Percentiles rank a stretch among this genome's conserved stretches.
Evolutionary conservation across 2,888 invertebrate genomes (phyloP).

Genomic region (Epistrophe eligans): DNA sequence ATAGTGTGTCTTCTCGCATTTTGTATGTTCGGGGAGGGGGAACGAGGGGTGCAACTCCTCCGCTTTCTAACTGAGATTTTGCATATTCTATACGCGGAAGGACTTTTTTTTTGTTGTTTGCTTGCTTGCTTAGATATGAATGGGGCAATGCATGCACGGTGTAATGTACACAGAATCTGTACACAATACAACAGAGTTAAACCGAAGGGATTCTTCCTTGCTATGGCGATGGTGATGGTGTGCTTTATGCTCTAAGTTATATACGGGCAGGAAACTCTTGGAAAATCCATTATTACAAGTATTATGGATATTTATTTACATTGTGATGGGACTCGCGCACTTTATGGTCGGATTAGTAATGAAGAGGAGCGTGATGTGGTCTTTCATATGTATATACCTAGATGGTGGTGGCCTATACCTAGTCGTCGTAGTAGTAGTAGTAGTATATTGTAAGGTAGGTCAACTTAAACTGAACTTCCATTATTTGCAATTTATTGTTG

Average conservation of each 20-base stretch:
- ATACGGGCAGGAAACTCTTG: conserved; percentile 23
- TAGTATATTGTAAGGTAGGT: conserved; percentile 28
- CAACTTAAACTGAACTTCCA: conserved; percentile 37
- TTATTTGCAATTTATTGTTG: conserved; percentile 45
- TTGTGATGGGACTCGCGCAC: conserved; percentile 42
- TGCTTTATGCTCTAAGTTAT: conserved; percentile 20
- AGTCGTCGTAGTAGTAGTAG: too few relatives aligned
- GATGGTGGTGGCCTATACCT: not conserved
- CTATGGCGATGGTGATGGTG: not conserved
- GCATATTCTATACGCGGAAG: conserved; percentile 35
- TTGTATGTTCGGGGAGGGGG: not conserved
- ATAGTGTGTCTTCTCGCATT: not conserved
- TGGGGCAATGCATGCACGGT: conserved; percentile 25
- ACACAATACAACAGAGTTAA: conserved; percentile 10
- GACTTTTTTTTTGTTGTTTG: conserved; percentile 12
- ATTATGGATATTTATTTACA: conserved; percentile 64
- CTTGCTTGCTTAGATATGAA: conserved; percentile 43
- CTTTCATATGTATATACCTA: not conserved
- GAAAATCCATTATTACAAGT: conserved; percentile 52
- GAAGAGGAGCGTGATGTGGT: conserved; percentile 32
- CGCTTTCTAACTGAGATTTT: conserved; percentile 19
- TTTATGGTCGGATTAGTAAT: conserved; percentile 58
- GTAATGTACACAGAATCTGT: not conserved
- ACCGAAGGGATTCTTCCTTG: conserved; percentile 16
- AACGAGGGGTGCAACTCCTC: not conserved